These are phyloP conservation scores for Poecile montanus DNA, from an alignment of 2,797 vertebrate genomes.

Conservation along the genomic window DNA sequence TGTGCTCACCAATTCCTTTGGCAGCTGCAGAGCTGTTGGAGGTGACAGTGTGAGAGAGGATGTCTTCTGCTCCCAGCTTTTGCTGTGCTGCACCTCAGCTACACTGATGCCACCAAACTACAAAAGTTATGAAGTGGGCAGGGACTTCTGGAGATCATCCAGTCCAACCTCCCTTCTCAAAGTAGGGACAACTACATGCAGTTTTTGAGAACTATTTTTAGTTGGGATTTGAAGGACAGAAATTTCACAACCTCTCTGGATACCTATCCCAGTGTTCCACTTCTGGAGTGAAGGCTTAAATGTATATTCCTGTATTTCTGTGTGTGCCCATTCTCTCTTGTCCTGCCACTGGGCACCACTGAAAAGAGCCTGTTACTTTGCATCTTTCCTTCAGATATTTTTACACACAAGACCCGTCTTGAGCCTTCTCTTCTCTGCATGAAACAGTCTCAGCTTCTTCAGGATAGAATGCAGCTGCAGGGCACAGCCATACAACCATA, in stretches of 20 bases:
- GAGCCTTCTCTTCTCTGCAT: background rate
- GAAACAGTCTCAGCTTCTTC: background rate
- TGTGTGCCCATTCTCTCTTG: background rate
- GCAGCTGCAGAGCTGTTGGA: background rate
- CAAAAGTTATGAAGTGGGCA: background rate
- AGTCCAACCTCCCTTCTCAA: background rate
- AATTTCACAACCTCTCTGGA: background rate
- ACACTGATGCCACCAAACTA: background rate
- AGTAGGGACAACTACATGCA: background rate
- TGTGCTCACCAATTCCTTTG: rapidly evolving
- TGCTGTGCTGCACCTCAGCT: background rate
- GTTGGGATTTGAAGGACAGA: background rate
- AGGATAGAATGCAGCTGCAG: background rate
- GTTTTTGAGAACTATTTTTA: background rate
- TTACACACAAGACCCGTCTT: background rate
- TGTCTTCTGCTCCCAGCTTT: background rate
- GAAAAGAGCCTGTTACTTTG: background rate
- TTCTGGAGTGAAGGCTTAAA: background rate
- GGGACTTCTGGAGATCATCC: background rate
- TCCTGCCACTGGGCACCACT: background rate
- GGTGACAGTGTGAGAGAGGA: background rate
- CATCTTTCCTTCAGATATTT: background rate
- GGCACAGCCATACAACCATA: background rate
- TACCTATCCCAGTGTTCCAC: too few species aligned
- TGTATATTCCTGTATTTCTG: background rate